These are phyloP conservation scores for Sericinus montela DNA, from an alignment of 2,888 invertebrate species.

Conservation along the genomic window DNA sequence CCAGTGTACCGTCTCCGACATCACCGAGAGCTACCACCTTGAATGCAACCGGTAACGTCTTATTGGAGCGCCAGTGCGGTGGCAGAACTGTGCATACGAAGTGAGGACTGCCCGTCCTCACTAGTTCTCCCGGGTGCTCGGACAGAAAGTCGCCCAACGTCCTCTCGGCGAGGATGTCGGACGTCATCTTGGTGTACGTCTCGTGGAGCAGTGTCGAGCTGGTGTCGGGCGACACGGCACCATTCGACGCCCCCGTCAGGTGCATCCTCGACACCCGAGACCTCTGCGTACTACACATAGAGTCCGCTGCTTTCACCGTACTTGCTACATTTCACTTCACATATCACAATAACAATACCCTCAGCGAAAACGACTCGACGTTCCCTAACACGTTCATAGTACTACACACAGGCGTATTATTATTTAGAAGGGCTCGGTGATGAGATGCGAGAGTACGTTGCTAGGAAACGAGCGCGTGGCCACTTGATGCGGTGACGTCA, in stretches of 20 bases:
- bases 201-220: conserved; percentile 87
- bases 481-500: conserved; percentile 77
- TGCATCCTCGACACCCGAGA: conserved; percentile 75
- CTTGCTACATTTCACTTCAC: conserved; percentile 58
- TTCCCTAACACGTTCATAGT: conserved; percentile 44
- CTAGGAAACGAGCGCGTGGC: conserved; percentile 74
- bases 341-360: conserved; percentile 42
- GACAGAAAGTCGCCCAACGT: conserved; percentile 92
- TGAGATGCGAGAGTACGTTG: conserved; percentile 50
- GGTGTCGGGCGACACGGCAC: conserved; percentile 84
- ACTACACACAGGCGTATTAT: conserved; percentile 24
- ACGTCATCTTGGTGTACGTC: conserved; percentile 93
- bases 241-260: conserved; percentile 72
- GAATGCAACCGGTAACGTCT: conserved; percentile 97
- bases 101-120: conserved; percentile 95
- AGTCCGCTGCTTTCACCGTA: conserved; percentile 43
- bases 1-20: conserved; percentile 96
- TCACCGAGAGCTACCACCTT: conserved; percentile 97
- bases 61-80: conserved; percentile 98
- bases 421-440: conserved; percentile 23
- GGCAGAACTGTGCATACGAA: conserved; percentile 97
- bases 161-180: conserved; percentile 92
- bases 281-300: conserved; percentile 76
- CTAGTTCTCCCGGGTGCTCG: conserved; percentile 94
- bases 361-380: conserved; percentile 38